phyloP scores from a whole-genome alignment of 2,888 invertebrate species.

The Cheiracanthium punctorium region DNA sequence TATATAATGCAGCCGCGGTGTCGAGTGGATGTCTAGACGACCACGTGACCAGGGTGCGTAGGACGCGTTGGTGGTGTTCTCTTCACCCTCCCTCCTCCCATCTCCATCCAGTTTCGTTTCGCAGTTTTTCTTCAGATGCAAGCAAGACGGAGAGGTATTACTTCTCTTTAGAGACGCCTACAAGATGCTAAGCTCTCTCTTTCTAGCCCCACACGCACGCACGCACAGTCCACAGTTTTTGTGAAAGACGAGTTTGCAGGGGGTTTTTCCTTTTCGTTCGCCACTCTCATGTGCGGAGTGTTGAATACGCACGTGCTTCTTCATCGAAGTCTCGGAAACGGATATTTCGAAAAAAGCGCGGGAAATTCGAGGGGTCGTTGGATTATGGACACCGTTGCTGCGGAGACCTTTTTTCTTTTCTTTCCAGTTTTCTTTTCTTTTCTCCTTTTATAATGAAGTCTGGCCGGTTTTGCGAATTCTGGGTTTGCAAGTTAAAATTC shows the following conservation, averaged over 20 bases:
- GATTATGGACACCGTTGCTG: too few species aligned
- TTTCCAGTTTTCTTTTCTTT: too few species aligned
- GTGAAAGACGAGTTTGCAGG: not conserved
- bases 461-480: too few species aligned
- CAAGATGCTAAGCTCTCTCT: not conserved
- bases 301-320: not conserved
- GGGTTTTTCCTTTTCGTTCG: not conserved
- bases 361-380: not conserved
- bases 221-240: not conserved
- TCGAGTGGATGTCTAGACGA: slow-evolving; percentile 66
- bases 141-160: slow-evolving; percentile 18
- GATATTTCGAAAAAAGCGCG: not conserved
- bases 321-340: not conserved
- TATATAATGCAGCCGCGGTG: slow-evolving; percentile 45
- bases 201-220: not conserved
- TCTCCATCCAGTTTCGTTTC: not conserved
- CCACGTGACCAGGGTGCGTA: slow-evolving; percentile 63
- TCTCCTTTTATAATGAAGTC: too few species aligned
- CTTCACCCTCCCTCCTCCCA: not conserved
- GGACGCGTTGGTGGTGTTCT: slow-evolving; percentile 25
- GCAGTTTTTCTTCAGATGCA: slow-evolving; percentile 4
- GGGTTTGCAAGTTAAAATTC: too few species aligned
- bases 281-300: not conserved
- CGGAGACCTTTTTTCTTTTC: too few species aligned
- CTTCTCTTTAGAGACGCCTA: slow-evolving; percentile 16